Evolutionary conservation across 2,888 invertebrate genomes (phyloP), one percentile per base, ranked within the genome.

Genomic region (Lycocerus yunnanus): DNA sequence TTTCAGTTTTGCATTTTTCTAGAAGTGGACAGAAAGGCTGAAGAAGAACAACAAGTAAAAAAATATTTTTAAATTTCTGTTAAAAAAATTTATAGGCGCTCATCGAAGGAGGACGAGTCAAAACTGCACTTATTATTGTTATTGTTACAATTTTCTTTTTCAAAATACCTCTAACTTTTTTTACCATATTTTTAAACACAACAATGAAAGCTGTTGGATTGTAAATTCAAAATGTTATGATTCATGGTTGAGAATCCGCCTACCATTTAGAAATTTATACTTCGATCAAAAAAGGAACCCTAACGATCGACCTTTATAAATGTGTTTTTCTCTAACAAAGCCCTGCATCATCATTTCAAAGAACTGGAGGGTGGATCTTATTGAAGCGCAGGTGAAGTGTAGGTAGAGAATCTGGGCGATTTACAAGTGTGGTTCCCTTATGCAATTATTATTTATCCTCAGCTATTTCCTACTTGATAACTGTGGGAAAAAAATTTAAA

Each of bases 331-430:
- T 72, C 66, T 59, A 59, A 73, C 73, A 73, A 69, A 21, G 68
- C 68, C 15, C 58, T 69, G 71, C 71, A 66, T 69, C 71, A 58
- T 63, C 59, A 63, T 60, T 59, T 18, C 58, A 72, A 63, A 68
- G 68, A 27, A 67, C 59, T 24, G 67, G 15, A 69, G 74, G 72
- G 68, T 60, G 75, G 69, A 66, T 69, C 70, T 67, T 27, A 72
- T 75, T 69, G 72, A 72, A 73, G 58, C 72, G 75, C 75, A 75
- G 75, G 75, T 75, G 75, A 69, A 69, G 71, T 66, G 72, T 72
- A 66, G 72, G 75, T 69, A 72, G 75, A 43, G 43, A 43, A 43
- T 1, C n/a, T 43, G 43, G 27, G 27, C 5, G 27, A 27, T 27
- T 27, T 72, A 58, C 66, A 66, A 71, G 69, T 60, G 75, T 60